phyloP scores from a whole-genome alignment of 2,888 invertebrate genomes.

The Apamea anceps region DNA sequence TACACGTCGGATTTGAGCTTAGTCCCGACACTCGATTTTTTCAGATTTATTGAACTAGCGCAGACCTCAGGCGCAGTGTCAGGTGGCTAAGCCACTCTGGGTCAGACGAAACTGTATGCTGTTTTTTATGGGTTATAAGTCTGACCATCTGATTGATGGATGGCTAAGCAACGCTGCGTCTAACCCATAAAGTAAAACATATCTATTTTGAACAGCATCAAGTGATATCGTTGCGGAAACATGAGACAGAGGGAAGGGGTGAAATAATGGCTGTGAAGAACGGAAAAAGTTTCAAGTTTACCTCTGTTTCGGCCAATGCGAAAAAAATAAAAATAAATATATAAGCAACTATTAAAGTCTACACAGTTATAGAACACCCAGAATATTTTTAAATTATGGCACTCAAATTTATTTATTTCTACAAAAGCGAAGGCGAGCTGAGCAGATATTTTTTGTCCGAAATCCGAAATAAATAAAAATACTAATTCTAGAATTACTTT shows the following conservation, averaged over 20 bases:
- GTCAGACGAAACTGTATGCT: not conserved
- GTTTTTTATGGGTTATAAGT: not conserved
- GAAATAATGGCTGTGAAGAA: conserved; percentile 76
- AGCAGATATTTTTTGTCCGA: not conserved
- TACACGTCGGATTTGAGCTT: not conserved
- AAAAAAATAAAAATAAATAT: conserved; percentile 78
- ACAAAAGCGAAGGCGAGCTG: conserved; percentile 4
- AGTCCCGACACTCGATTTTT: not conserved
- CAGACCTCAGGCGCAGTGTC: not conserved
- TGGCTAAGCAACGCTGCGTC: not conserved
- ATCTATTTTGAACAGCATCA: conserved; percentile 26
- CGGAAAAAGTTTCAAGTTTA: conserved; percentile 77
- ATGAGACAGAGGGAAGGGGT: conserved; percentile 74
- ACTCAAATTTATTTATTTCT: not conserved
- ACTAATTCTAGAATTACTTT: not conserved
- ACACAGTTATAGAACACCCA: conserved; percentile 50
- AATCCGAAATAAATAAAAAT: not conserved
- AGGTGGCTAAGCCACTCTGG: not conserved
- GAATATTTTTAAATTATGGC: conserved; percentile 9
- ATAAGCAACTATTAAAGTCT: conserved; percentile 70
- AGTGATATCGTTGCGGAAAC: conserved; percentile 61
- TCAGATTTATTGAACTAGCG: not conserved
- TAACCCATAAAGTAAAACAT: not conserved
- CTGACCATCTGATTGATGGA: too few relatives aligned
- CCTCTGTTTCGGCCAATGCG: conserved; percentile 88